Percentiles rank a stretch among this genome's conserved stretches.
Evolutionary conservation across 2,113 vertebrate species (phyloP).

Genomic region (Gorsachius goisagi): DNA sequence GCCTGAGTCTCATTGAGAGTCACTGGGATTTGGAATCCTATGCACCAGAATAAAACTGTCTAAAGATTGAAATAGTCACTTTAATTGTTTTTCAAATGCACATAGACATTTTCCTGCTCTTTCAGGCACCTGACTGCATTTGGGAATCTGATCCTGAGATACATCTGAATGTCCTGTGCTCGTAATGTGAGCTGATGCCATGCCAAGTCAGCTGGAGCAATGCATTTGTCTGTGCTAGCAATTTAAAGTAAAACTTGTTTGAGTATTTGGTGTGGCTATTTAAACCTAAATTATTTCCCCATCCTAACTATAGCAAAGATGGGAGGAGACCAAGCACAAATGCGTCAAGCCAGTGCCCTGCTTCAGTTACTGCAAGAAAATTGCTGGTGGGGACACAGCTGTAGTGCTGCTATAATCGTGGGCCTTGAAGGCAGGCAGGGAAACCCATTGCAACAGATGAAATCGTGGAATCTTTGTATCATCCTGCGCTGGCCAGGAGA

Average conservation of each 20-base stretch:
- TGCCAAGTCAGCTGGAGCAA: not conserved
- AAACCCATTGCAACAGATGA: not conserved
- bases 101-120: not conserved
- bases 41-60: not conserved
- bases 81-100: not conserved
- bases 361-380: not conserved
- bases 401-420: accelerated
- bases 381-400: not conserved
- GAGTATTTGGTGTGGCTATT: not conserved
- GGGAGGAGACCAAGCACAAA: not conserved
- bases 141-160: not conserved
- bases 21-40: not conserved
- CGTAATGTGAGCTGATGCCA: not conserved
- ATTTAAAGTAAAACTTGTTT: not conserved
- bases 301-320: not conserved
- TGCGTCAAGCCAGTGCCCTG: not conserved
- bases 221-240: not conserved
- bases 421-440: not conserved
- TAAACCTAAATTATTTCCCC: not conserved
- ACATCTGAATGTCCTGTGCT: not conserved
- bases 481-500: not conserved
- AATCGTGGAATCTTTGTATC: accelerated
- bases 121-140: not conserved
- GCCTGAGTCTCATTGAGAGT: not conserved
- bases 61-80: not conserved